Percentiles rank a stretch among this genome's conserved stretches.
These are phyloP conservation scores for Botrylloides violaceus DNA, from an alignment of 23 tunicate genomes.

Conservation along the genomic window DNA sequence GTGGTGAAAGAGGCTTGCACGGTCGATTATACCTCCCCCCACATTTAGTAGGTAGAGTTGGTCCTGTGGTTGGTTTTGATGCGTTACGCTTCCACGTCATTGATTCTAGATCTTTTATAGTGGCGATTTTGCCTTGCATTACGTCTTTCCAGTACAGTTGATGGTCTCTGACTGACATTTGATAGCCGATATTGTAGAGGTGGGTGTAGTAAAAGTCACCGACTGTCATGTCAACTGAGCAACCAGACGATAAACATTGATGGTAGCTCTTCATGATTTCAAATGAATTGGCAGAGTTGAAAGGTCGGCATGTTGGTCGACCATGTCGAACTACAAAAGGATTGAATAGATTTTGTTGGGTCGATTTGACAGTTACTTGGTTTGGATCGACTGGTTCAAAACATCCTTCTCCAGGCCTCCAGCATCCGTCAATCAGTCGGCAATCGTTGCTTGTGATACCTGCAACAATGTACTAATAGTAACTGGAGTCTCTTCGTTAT, in stretches of 20 bases:
- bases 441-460: slow-evolving; percentile 51
- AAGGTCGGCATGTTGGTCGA: slow-evolving; percentile 33
- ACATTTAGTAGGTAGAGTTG: neutral
- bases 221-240: slow-evolving; percentile 32
- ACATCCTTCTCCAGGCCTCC: slow-evolving; percentile 33
- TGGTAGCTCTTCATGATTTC: slow-evolving; percentile 37
- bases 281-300: slow-evolving; percentile 12
- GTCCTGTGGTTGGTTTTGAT: neutral
- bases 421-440: slow-evolving; percentile 67
- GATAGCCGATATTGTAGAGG: neutral
- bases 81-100: neutral
- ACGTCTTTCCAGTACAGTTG: neutral
- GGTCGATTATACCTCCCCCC: neutral
- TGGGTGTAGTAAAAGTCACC: neutral
- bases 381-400: slow-evolving; percentile 27
- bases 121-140: neutral
- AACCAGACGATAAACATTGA: slow-evolving; percentile 48
- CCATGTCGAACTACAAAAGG: slow-evolving; percentile 17
- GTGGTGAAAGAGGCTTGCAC: neutral
- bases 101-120: neutral
- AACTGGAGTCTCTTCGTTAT: neutral
- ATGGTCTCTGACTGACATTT: neutral
- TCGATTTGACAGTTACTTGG: slow-evolving; percentile 33
- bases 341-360: slow-evolving; percentile 16
- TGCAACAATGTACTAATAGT: slow-evolving; percentile 2